These are phyloP conservation scores for Bilobella aurantiaca DNA, from an alignment of 1,140 invertebrate species.

Conservation along the genomic window DNA sequence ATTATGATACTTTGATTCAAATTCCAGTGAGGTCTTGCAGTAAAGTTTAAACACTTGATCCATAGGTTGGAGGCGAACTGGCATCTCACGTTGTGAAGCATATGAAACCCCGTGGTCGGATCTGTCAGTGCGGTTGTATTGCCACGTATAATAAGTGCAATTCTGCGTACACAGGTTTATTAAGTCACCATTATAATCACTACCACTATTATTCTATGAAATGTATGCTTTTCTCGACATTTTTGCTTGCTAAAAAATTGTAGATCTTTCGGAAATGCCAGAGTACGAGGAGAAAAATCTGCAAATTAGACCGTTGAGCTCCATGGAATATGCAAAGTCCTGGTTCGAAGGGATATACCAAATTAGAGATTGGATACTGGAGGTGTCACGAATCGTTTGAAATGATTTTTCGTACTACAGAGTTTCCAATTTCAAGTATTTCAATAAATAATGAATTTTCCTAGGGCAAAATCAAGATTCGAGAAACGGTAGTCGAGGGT, in stretches of 20 bases:
- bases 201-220: slow-evolving; percentile 32
- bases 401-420: slow-evolving; percentile 40
- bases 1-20: not conserved
- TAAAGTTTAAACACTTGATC: not conserved
- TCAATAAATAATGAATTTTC: not conserved
- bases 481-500: slow-evolving; percentile 41
- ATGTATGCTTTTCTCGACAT: slow-evolving; percentile 45
- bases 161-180: no score
- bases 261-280: slow-evolving; percentile 55
- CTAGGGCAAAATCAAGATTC: slow-evolving; percentile 42
- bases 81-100: slow-evolving; percentile 49
- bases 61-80: slow-evolving; percentile 59
- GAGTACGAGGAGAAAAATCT: no score
- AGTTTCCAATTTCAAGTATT: not conserved
- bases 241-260: slow-evolving; percentile 46
- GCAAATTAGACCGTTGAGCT: slow-evolving; percentile 45
- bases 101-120: slow-evolving; percentile 52
- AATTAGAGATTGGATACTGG: slow-evolving; percentile 51
- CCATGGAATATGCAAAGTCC: slow-evolving; percentile 37
- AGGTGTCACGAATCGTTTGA: no score
- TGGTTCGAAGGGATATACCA: slow-evolving; percentile 48
- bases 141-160: slow-evolving; percentile 38
- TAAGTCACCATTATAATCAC: not conserved
- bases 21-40: slow-evolving; percentile 3
- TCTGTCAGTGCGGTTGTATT: slow-evolving; percentile 50